Evolutionary conservation across 1,140 invertebrate species (phyloP), one percentile per base, ranked within the genome.

Genomic region (Diabrotica undecimpunctata): DNA sequence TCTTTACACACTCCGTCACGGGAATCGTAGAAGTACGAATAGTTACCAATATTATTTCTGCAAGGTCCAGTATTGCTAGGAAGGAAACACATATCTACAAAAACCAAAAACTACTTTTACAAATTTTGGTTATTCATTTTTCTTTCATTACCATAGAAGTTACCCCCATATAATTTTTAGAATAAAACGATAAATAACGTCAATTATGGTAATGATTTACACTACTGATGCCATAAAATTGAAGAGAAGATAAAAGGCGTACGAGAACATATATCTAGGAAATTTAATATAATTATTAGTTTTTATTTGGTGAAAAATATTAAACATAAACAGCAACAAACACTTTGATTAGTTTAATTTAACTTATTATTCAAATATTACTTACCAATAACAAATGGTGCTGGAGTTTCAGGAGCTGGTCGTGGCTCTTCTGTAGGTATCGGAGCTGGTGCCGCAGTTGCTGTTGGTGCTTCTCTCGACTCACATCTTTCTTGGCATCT

Each of bases 11-110:
- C 82, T 37, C 93, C 93, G 50, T 88, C 83, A 39, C 79, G 70
- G 13, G 84, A 83, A 75, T 96, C 90, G 78, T 95, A 97, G 77
- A 85, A 90, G 88, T 89, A 97, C 1, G 25, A 25, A 4, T 25
- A 25, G 25, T 25, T 25, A 25, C 25, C 4, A 25, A 4, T 1
- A 25, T 4, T 1, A 58, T 87, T 85, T 0, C 81, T 75, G 74
- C 94, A 96, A 0, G 85, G 83, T 2, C 94, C 94, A 0, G 81
- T 75, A 37, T 92, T 89, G 12, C 82, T 78, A 0, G 81, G 82
- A 66, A 87, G 70, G 79, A 89, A 89, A 71, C 93, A 96, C 73
- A 84, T 84, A 46, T 90, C 90, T 91, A 74, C 14, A 10, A 79
- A 56, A 67, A 66, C 25, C 25, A 25, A 25, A 25, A 25, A 25